A percentile compares a stretch with the other conserved stretches of the same genome.
These are phyloP conservation scores for Rotaria macrura DNA, from an alignment of 2,888 invertebrate species.

Conservation along the genomic window DNA sequence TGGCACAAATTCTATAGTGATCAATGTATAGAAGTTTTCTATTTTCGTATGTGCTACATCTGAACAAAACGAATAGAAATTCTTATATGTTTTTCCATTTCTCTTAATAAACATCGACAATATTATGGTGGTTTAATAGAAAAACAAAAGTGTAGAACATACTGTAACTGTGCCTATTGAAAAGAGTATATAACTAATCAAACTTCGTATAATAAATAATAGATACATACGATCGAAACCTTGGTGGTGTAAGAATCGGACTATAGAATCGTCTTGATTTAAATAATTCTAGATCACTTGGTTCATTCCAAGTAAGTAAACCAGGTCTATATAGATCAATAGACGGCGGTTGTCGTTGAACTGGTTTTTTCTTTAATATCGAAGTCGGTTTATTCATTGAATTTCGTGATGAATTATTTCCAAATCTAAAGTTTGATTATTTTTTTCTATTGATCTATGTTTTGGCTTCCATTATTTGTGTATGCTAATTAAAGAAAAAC, in stretches of 20 bases:
- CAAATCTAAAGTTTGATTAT: not conserved
- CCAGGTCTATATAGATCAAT: not conserved
- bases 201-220: not conserved
- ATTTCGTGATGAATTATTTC: not conserved
- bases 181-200: not conserved
- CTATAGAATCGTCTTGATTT: not conserved
- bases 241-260: not conserved
- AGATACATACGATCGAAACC: not conserved
- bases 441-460: not conserved
- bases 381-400: not conserved
- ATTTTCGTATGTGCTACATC: no score
- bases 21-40: no score
- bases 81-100: no score
- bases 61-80: no score
- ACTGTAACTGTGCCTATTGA: no score
- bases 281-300: not conserved
- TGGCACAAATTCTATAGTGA: no score
- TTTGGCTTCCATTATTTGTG: not conserved
- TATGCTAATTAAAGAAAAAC: not conserved
- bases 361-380: not conserved
- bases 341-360: not conserved
- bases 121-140: no score
- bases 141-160: no score
- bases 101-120: no score
- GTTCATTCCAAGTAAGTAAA: not conserved